Evolutionary conservation across 1,140 invertebrate genomes (phyloP), one percentile per base, ranked within the genome.

Genomic region (Plectus sambesii): DNA sequence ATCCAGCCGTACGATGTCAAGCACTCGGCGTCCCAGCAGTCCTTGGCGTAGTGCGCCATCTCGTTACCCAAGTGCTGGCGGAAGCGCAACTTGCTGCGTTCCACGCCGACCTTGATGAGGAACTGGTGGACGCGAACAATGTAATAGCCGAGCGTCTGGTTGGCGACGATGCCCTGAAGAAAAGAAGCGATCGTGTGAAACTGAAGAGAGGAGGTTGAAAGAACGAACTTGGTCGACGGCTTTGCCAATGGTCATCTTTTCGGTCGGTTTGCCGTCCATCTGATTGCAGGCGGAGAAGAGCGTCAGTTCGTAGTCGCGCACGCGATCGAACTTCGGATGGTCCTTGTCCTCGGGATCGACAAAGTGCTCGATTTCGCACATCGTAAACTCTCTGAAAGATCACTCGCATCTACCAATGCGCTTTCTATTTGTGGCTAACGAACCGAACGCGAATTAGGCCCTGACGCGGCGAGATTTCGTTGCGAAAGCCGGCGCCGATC

Each of bases 351-450:
- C 70, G 1, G 90, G 86, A 73, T 98, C 89, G 73, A 92, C 93
- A 71, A 99, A 99, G 75, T 99, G 90, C 70, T 99, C 94, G 59
- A 99, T 99, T 76, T 99, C 94, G 39, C 92, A 93, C 90, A 99
- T 96, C 0, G 90, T 97, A 65, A 99, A 99, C 70, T 99, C 94
- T 64, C 76, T 63, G 35, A n/a, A 24, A 56, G 12, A n/a, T n/a
- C n/a, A n/a, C n/a, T n/a, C n/a, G n/a, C n/a, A n/a, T n/a, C n/a
- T 33, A n/a, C 12, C n/a, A n/a, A 12, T 33, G 9, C n/a, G 33
- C n/a, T n/a, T n/a, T n/a, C n/a, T n/a, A n/a, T n/a, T n/a, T n/a
- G n/a, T n/a, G 17, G 12, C 12, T 12, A 12, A 5, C 62, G 41
- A 12, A 77, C 75, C 79, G 72, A 1, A 98, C 90, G 66, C 93